Conservation (phyloP, 1,140 invertebrate genomes). For the Calliphora vicina region DNA sequence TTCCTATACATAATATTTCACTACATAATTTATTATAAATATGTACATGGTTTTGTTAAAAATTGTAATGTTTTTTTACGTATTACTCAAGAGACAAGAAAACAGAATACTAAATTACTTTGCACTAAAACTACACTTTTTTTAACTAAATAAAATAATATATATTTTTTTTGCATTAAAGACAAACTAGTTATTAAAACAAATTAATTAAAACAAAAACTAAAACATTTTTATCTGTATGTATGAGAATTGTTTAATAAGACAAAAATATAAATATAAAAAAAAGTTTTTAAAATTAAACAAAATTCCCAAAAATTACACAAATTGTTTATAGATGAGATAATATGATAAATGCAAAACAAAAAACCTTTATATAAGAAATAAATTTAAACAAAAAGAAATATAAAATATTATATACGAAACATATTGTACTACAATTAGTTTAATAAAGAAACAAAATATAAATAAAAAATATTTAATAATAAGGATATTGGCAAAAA, state of each 20-base stretch:
- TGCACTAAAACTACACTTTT: background rate
- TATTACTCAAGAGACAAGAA: no score
- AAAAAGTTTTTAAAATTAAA: background rate
- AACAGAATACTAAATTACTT: background rate
- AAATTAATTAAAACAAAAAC: background rate
- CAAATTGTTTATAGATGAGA: constrained; percentile 4
- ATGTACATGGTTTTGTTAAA: no score
- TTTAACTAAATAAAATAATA: constrained; percentile 6
- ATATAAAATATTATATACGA: background rate
- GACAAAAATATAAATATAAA: background rate
- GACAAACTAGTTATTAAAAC: background rate
- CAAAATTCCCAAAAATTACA: background rate
- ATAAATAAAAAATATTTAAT: background rate
- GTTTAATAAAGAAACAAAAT: background rate
- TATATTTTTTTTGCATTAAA: background rate
- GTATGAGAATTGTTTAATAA: background rate
- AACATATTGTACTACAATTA: constrained; percentile 16
- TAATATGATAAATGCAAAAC: background rate
- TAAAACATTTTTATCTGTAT: background rate
- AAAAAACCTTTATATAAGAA: background rate
- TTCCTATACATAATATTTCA: no score
- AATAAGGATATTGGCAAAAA: background rate
- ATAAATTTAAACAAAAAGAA: background rate
- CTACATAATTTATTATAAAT: no score
- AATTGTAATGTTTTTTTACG: no score